Evolutionary conservation across 2,888 invertebrate species (phyloP).

Genomic region (Podotricha telesiphe): DNA sequence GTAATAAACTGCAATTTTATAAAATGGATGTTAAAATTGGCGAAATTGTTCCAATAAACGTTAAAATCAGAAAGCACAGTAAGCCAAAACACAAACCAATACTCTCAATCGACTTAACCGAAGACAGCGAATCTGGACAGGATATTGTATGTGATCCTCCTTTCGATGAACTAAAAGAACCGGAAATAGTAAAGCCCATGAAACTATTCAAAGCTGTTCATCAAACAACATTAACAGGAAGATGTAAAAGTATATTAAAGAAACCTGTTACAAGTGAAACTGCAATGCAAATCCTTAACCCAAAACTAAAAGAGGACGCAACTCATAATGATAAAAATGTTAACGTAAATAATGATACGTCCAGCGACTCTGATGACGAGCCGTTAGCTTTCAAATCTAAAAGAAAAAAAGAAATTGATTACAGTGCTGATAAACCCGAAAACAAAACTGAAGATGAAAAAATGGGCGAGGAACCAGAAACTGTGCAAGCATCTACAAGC

Average conservation of each 20-base stretch:
- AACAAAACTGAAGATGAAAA: slow-evolving; percentile 7
- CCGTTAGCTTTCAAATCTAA: slow-evolving; percentile 63
- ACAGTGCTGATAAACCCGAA: not conserved
- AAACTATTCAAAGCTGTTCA: slow-evolving; percentile 52
- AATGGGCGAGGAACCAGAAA: not conserved
- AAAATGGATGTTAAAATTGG: slow-evolving; percentile 65
- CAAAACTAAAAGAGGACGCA: slow-evolving; percentile 33
- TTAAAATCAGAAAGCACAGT: slow-evolving; percentile 58
- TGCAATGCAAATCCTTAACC: not conserved
- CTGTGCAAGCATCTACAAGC: not conserved
- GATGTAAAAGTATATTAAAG: slow-evolving; percentile 29
- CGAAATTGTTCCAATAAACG: slow-evolving; percentile 61
- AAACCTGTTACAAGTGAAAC: slow-evolving; percentile 20
- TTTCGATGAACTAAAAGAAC: not conserved
- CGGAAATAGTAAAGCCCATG: slow-evolving; percentile 48
- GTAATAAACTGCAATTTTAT: slow-evolving; percentile 61
- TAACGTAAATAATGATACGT: not conserved
- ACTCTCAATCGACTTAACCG: slow-evolving; percentile 63
- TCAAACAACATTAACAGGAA: slow-evolving; percentile 40
- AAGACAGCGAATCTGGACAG: slow-evolving; percentile 51
- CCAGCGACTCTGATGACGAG: slow-evolving; percentile 49
- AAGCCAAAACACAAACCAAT: not conserved
- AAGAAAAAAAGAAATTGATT: slow-evolving; percentile 42
- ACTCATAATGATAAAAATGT: not conserved
- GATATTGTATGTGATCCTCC: not conserved